Conservation (phyloP, 2,888 invertebrate genomes). For the Linyphia triangularis region DNA sequence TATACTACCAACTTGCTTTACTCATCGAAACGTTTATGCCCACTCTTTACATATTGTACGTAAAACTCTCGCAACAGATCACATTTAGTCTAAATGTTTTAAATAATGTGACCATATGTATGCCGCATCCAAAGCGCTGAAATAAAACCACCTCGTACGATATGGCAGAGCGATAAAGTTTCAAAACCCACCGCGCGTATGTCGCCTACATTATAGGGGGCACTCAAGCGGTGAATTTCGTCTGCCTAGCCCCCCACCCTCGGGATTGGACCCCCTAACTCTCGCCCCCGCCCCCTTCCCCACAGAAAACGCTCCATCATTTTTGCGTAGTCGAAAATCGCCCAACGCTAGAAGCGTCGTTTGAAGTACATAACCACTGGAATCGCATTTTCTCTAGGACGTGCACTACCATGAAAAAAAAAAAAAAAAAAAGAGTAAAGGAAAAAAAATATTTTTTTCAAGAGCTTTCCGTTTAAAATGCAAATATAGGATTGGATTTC, state of each 20-base stretch:
- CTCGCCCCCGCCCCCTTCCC: neutral
- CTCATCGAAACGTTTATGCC: slow-evolving; percentile 6
- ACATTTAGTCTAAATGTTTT: slow-evolving; percentile 34
- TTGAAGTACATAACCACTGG: slow-evolving; percentile 44
- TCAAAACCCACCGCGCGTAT: slow-evolving; percentile 13
- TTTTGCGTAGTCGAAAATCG: slow-evolving; percentile 49
- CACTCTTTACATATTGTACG: slow-evolving; percentile 4
- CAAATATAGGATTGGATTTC: slow-evolving; percentile 69
- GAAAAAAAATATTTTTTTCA: slow-evolving; percentile 20
- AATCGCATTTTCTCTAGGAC: slow-evolving; percentile 42
- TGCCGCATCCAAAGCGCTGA: slow-evolving; percentile 18
- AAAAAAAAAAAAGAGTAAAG: slow-evolving; percentile 1
- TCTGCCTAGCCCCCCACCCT: neutral
- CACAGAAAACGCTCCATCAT: slow-evolving; percentile 12
- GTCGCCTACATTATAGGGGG: slow-evolving; percentile 20
- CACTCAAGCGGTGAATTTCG: slow-evolving; percentile 9
- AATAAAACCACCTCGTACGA: slow-evolving; percentile 8
- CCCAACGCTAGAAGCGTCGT: slow-evolving; percentile 10
- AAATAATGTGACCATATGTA: slow-evolving; percentile 51
- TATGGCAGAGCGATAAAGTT: slow-evolving; percentile 47
- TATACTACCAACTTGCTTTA: neutral
- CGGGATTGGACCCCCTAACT: neutral
- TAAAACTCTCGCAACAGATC: slow-evolving; percentile 22
- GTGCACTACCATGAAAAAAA: slow-evolving; percentile 40
- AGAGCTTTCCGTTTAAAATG: slow-evolving; percentile 73